Evolutionary conservation across 2,113 vertebrate genomes (phyloP).

Genomic region (Dipodomys merriami): DNA sequence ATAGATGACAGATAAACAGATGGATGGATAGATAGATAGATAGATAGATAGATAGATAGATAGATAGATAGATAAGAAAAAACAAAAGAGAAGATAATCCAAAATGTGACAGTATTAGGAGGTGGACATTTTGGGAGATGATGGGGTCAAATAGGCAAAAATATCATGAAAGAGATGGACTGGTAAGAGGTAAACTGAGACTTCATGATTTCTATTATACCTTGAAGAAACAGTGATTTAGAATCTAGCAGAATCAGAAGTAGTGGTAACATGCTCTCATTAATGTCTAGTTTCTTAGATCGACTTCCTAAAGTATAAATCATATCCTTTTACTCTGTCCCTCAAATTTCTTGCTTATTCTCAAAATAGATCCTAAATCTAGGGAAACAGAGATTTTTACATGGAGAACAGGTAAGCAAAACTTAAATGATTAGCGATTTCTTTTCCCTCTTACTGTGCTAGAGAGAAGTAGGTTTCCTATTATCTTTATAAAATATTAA

Average conservation of each 20-base stretch:
- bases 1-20: no score
- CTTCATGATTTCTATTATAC: not conserved
- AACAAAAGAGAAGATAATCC: not conserved
- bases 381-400: not conserved
- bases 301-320: conserved; percentile 44
- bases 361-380: not conserved
- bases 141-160: not conserved
- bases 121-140: not conserved
- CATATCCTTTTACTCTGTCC: conserved; percentile 18
- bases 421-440: not conserved
- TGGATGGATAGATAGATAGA: no score
- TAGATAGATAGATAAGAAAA: no score
- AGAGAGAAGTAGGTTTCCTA: not conserved
- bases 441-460: not conserved
- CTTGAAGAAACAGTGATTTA: not conserved
- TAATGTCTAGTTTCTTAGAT: not conserved
- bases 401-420: conserved; percentile 22
- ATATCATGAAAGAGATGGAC: not conserved
- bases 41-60: no score
- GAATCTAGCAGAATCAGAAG: not conserved
- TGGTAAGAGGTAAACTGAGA: not conserved
- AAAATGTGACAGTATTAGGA: not conserved
- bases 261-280: not conserved
- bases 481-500: not conserved
- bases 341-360: conserved; percentile 18